Evolutionary conservation across 2,113 vertebrate species (phyloP).

Genomic region (Plotosus lineatus): DNA sequence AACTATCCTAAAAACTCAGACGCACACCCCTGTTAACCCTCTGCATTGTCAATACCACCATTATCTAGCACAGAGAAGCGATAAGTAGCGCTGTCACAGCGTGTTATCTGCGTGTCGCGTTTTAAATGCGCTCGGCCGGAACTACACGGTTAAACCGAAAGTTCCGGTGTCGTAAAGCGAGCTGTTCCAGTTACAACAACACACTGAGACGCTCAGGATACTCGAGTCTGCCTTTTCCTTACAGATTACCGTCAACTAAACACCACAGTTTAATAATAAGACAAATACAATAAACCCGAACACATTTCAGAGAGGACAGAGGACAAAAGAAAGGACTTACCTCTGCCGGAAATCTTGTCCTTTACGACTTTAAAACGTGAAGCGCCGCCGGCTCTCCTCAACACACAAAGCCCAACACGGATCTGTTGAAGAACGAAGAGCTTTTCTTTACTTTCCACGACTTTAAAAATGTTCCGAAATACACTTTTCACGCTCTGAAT

Average conservation of each 20-base stretch:
- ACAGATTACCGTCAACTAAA: neutral
- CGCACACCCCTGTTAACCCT: too few species aligned
- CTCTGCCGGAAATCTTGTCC: slow-evolving; percentile 36
- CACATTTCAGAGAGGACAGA: neutral
- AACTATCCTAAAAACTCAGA: neutral
- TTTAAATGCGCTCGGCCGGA: neutral
- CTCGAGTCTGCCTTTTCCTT: neutral
- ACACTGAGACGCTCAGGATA: slow-evolving; percentile 6
- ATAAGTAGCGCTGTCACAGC: neutral
- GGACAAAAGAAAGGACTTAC: slow-evolving; percentile 32
- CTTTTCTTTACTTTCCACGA: slow-evolving; percentile 9
- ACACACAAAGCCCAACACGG: slow-evolving; percentile 19
- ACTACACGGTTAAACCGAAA: slow-evolving; percentile 26
- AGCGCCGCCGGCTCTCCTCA: neutral
- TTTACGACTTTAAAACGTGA: neutral
- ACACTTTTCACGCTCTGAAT: neutral
- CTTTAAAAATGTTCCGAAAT: neutral
- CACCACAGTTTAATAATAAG: neutral
- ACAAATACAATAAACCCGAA: neutral
- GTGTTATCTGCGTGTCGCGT: too few species aligned
- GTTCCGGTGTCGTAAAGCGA: slow-evolving; percentile 35
- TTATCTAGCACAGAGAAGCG: neutral
- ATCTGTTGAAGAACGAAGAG: slow-evolving; percentile 45
- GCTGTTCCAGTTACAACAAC: slow-evolving; percentile 42
- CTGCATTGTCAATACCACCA: neutral